A percentile compares a stretch with the other conserved stretches of the same genome.
Conservation (phyloP, 2,113 vertebrate genomes). For the Gopherus flavomarginatus region DNA sequence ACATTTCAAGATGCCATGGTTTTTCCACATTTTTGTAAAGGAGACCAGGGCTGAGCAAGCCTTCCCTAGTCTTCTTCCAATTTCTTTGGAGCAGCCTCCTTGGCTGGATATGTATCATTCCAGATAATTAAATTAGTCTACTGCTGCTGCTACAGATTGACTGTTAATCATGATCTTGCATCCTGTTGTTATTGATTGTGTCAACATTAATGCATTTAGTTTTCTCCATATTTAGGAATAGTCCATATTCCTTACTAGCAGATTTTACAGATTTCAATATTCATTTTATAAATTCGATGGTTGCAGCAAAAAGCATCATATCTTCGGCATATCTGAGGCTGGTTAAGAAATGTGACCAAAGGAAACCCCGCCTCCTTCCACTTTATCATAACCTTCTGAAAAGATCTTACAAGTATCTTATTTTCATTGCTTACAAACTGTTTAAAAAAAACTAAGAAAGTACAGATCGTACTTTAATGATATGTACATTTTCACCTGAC, state of each 20-base stretch:
- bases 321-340: neutral
- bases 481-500: slow-evolving; percentile 41
- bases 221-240: neutral
- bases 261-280: neutral
- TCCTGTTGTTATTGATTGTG: neutral
- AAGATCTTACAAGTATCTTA: neutral
- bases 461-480: slow-evolving; percentile 38
- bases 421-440: neutral
- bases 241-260: neutral
- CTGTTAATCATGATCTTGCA: neutral
- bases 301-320: neutral
- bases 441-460: neutral
- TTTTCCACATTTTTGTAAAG: neutral
- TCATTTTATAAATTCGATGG: neutral
- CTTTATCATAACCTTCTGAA: neutral
- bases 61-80: neutral
- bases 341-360: neutral
- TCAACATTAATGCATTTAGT: neutral
- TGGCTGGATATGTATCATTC: neutral
- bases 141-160: neutral
- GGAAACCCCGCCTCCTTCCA: neutral
- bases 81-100: neutral
- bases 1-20: neutral
- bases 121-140: neutral
- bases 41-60: neutral